These are phyloP conservation scores for Criorhina ranunculi DNA, from an alignment of 2,888 invertebrate species.

Conservation along the genomic window DNA sequence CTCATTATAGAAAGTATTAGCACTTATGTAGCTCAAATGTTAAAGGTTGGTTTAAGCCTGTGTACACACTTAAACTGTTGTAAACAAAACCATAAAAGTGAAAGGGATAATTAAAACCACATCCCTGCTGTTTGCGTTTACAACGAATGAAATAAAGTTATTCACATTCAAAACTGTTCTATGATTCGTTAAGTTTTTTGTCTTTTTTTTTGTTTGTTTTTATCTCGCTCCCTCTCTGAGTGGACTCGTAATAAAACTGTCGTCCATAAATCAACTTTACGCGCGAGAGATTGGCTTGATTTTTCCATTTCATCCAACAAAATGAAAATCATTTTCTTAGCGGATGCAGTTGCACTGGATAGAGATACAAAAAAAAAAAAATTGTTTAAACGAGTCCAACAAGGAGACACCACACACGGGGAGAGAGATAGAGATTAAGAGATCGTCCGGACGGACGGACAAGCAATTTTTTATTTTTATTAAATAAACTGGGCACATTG, in stretches of 20 bases:
- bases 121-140: constrained; percentile 15
- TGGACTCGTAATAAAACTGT: constrained; percentile 61
- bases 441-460: constrained; percentile 42
- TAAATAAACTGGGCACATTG: constrained; percentile 68
- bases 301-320: constrained; percentile 65
- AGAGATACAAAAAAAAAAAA: constrained; percentile 19
- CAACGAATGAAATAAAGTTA: background rate
- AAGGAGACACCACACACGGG: constrained; percentile 20
- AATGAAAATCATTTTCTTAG: constrained; percentile 68
- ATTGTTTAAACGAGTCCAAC: constrained; percentile 54
- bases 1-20: too few relatives aligned
- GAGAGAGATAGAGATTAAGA: constrained; percentile 5
- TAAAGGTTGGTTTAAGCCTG: too few relatives aligned
- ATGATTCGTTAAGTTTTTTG: constrained; percentile 13
- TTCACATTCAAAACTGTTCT: constrained; percentile 13
- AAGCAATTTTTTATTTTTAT: constrained; percentile 63
- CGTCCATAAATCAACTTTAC: constrained; percentile 69
- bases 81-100: constrained; percentile 2
- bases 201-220: too few relatives aligned
- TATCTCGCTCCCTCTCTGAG: background rate
- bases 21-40: too few relatives aligned
- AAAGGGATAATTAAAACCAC: constrained; percentile 6
- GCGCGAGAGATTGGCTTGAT: constrained; percentile 66
- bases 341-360: constrained; percentile 66
- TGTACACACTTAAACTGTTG: too few relatives aligned